Evolutionary conservation across 2,113 vertebrate genomes (phyloP), one percentile per base, ranked within the genome.

Genomic region (Chloroceryle aenea): DNA sequence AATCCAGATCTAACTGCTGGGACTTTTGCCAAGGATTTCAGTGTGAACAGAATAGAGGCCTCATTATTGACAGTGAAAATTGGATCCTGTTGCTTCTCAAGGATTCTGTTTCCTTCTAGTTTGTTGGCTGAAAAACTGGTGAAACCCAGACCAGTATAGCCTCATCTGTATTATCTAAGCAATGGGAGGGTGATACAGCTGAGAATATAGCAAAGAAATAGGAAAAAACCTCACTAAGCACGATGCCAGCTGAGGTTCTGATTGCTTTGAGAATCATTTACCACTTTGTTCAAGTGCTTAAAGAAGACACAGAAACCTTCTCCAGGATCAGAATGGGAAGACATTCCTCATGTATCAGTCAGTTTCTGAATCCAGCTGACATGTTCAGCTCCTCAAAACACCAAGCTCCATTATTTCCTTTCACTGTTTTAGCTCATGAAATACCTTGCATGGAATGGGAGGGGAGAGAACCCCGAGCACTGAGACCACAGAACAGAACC

Each of bases 1-100:
- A 95, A 96, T 72, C 40, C 82, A 96, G 83, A 93, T 87, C 92
- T 92, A 89, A 96, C 79, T 58, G 22, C 66, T 81, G 80, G 92
- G 93, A 90, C 52, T 62, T 93, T 38, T 87, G 88, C 95, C 96
- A 97, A 36, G 38, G 48, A 61, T 68, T 89, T 92, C 64, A 84
- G 1, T 67, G 43, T 23, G 85, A 96, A 79, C 58, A 91, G 78
- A 94, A 94, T 3, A 95, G 85, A 89, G 55, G 42, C 42, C 53
- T 95, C 81, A 72, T 56, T 95, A 76, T 55, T 67, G 36, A 94
- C 67, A 86, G 56, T 26, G 48, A 87, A 91, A 97, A 96, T 79
- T 85, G 83, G 77, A 93, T 78, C 69, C 80, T 73, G 27, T 67
- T 90, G 83, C 76, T 91, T 94, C 64, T 90, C 92, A 55, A 84